These are phyloP conservation scores for Heliangelus exortis DNA, from an alignment of 2,797 vertebrate species.

Conservation along the genomic window DNA sequence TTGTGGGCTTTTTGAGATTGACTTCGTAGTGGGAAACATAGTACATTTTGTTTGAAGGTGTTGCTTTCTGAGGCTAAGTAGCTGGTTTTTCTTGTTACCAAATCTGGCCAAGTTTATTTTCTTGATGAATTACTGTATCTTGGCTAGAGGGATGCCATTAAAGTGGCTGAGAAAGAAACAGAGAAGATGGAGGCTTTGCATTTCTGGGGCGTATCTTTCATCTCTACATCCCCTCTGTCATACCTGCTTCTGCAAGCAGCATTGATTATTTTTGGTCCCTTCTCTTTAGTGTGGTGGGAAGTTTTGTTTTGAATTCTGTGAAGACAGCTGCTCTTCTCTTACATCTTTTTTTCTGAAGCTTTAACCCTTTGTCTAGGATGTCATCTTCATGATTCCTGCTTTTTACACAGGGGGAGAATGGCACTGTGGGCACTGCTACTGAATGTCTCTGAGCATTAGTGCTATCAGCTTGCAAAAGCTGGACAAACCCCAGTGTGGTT, in stretches of 20 bases:
- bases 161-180: background rate
- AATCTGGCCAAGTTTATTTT: background rate
- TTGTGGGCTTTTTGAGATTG: background rate
- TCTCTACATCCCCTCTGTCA: background rate
- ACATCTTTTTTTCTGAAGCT: background rate
- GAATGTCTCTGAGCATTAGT: background rate
- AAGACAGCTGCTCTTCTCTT: background rate
- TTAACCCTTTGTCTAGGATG: background rate
- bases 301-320: background rate
- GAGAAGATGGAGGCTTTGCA: background rate
- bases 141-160: background rate
- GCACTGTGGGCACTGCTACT: background rate
- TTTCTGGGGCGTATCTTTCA: rapidly evolving
- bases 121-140: background rate
- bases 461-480: background rate
- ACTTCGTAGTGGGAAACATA: background rate
- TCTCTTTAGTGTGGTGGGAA: background rate
- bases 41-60: background rate
- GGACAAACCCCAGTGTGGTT: background rate
- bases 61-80: background rate
- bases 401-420: background rate
- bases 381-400: background rate
- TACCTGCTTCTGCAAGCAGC: background rate
- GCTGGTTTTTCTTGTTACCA: background rate
- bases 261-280: background rate